Percentiles rank a stretch among this genome's conserved stretches.
phyloP scores from a whole-genome alignment of 2,113 vertebrate species.

The Benitochromis conjunctus region DNA sequence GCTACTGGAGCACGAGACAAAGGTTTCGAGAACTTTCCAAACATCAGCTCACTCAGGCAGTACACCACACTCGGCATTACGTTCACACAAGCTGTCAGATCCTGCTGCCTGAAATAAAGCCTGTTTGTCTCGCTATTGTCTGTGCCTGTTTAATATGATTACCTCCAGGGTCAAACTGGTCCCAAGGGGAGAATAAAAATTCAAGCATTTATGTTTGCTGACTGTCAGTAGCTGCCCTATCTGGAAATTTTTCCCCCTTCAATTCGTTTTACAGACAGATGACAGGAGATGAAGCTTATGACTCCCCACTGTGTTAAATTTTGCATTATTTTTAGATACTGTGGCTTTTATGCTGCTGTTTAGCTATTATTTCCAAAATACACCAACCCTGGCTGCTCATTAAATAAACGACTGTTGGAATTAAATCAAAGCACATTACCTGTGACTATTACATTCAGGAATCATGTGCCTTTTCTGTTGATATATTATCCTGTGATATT shows the following conservation, averaged over 20 bases:
- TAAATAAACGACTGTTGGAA: neutral
- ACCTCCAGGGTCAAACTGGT: neutral
- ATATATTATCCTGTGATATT: neutral
- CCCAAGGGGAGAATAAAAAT: neutral
- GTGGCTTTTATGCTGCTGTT: neutral
- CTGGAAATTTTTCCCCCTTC: neutral
- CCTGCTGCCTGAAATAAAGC: neutral
- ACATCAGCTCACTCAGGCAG: neutral
- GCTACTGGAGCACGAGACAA: neutral
- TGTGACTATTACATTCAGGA: neutral
- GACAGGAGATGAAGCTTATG: neutral
- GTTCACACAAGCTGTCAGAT: neutral
- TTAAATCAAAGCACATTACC: neutral
- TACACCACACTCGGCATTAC: neutral
- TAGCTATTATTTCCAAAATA: neutral
- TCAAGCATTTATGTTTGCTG: neutral
- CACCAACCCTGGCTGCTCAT: neutral
- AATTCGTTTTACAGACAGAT: neutral
- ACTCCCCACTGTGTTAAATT: neutral
- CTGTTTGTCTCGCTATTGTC: neutral
- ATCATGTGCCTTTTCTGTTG: neutral
- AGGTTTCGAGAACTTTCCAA: neutral
- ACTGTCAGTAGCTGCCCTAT: neutral
- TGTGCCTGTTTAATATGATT: neutral
- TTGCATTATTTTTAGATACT: conserved; percentile 3